These are phyloP conservation scores for Albula glossodonta DNA, from an alignment of 2,113 vertebrate species.

Conservation along the genomic window DNA sequence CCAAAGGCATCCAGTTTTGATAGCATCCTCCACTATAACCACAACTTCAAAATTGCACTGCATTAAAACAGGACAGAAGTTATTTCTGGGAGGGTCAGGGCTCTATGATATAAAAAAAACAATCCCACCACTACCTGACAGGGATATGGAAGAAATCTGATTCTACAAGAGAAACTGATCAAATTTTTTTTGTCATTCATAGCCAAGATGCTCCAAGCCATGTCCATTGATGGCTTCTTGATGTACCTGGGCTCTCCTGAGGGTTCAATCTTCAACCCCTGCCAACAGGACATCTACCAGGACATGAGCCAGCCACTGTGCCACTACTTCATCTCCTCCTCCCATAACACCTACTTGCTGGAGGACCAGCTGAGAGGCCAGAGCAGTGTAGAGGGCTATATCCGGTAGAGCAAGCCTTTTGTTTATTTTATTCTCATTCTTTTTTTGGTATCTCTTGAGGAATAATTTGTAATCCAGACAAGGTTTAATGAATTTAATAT, in stretches of 20 bases:
- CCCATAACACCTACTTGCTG: constrained; percentile 94
- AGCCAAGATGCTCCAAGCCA: constrained; percentile 81
- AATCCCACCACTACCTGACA: no score
- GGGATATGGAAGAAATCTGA: no score
- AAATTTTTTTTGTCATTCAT: neutral
- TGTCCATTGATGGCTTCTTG: constrained; percentile 89
- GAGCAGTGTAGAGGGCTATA: constrained; percentile 94
- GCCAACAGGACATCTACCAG: constrained; percentile 71
- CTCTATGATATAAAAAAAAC: no score
- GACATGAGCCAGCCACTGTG: constrained; percentile 87
- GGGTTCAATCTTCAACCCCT: constrained; percentile 83
- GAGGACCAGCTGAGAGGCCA: constrained; percentile 90
- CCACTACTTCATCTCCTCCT: constrained; percentile 93
- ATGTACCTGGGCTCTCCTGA: constrained; percentile 86
- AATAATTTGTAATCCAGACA: no score
- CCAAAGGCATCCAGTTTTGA: no score
- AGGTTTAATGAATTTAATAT: no score
- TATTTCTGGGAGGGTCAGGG: no score
- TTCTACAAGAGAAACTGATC: neutral
- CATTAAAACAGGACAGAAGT: no score
- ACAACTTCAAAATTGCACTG: no score
- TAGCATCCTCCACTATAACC: neutral
- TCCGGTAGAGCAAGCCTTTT: constrained; percentile 71
- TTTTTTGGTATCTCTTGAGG: no score
- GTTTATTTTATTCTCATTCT: constrained; percentile 17